Evolutionary conservation across 1,140 invertebrate genomes (phyloP).

Genomic region (Cataglyphis hispanica): DNA sequence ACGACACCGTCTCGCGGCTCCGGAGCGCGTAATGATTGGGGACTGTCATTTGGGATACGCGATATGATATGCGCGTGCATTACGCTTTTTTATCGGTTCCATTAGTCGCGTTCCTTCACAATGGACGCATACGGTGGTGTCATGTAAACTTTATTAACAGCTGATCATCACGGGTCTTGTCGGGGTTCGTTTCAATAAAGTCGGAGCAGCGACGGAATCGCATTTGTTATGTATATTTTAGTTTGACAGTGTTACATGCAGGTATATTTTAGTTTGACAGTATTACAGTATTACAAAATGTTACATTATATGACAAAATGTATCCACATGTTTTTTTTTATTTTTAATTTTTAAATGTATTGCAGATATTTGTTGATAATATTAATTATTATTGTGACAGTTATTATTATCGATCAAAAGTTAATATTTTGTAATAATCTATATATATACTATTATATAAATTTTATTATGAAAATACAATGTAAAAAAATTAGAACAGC

Average conservation of each 20-base stretch:
- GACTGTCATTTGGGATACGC: conserved; percentile 45
- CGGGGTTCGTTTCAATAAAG: not conserved
- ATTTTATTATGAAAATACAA: not conserved
- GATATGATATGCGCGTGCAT: conserved; percentile 11
- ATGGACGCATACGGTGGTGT: not conserved
- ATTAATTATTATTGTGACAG: not conserved
- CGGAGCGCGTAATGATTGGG: not conserved
- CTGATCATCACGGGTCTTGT: not conserved
- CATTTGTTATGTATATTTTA: not conserved
- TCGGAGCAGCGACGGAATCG: not conserved
- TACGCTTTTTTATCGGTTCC: not conserved
- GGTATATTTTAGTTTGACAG: not conserved
- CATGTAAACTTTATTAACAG: conserved; percentile 24
- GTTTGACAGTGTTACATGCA: not conserved
- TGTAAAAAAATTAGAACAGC: not conserved
- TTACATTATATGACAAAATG: conserved; percentile 7
- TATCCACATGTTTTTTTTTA: not conserved
- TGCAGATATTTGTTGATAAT: not conserved
- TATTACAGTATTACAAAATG: not conserved
- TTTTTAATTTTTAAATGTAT: not conserved
- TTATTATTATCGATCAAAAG: not conserved
- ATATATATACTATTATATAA: not conserved
- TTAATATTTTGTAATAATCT: not conserved
- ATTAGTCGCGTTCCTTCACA: not conserved
- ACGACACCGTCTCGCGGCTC: conserved; percentile 4